Evolutionary conservation across 2,888 invertebrate species (phyloP).

Genomic region (Synergus itoensis): DNA sequence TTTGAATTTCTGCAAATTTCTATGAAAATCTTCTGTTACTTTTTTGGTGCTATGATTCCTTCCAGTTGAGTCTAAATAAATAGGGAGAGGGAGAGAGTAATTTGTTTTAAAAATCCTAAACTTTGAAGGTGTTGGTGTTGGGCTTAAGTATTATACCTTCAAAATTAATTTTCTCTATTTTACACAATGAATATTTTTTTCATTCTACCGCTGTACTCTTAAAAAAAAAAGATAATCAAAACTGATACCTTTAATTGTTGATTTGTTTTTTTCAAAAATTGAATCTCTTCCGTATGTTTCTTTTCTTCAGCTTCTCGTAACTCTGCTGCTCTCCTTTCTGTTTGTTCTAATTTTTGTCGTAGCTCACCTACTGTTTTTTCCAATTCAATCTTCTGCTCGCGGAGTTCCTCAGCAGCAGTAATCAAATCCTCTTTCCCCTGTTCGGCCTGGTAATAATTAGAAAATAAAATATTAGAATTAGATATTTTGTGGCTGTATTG

Average conservation of each 20-base stretch:
- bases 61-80: constrained; percentile 90
- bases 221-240: too few species aligned
- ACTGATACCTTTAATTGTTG: constrained; percentile 90
- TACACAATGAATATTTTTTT: too few species aligned
- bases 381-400: constrained; percentile 82
- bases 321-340: constrained; percentile 90
- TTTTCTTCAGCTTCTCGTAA: constrained; percentile 93
- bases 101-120: constrained; percentile 18
- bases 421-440: constrained; percentile 92
- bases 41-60: constrained; percentile 96
- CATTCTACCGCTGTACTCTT: too few species aligned
- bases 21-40: constrained; percentile 79
- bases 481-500: too few species aligned
- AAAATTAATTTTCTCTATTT: too few species aligned
- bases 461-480: not conserved
- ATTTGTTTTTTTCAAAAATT: constrained; percentile 95
- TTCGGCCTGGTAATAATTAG: constrained; percentile 81
- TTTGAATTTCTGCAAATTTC: too few species aligned
- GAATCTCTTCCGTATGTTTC: constrained; percentile 94
- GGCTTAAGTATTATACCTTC: too few species aligned
- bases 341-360: constrained; percentile 88
- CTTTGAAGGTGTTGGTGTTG: not conserved
- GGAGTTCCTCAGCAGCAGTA: constrained; percentile 86
- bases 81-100: constrained; percentile 28
- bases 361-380: constrained; percentile 80